Percentiles rank a stretch among this genome's conserved stretches.
Conservation (phyloP, 2,113 vertebrate genomes). For the Origma solitaria region DNA sequence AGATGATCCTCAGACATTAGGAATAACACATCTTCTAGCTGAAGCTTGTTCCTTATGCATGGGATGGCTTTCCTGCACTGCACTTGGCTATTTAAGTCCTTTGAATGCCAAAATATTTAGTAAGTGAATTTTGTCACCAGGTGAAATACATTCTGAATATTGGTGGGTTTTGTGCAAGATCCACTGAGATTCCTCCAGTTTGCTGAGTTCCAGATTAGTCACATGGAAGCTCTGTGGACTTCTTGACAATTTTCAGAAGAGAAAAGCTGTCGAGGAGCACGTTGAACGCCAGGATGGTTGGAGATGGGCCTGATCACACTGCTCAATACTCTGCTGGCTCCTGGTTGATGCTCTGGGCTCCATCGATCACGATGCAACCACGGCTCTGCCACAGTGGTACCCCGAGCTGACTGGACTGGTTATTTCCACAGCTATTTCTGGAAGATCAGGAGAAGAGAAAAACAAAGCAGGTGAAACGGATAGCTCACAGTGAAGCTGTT, state of each 20-base stretch:
- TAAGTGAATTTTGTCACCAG: background rate
- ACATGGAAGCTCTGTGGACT: background rate
- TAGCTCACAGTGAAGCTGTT: background rate
- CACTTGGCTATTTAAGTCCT: background rate
- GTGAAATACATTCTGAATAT: background rate
- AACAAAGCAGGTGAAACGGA: slow-evolving; percentile 45
- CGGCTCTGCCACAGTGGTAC: background rate
- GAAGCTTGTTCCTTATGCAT: background rate
- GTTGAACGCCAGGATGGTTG: background rate
- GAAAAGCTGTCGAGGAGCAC: background rate
- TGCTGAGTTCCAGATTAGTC: background rate
- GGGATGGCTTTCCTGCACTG: background rate
- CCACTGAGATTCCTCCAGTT: background rate
- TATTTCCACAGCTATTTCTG: background rate
- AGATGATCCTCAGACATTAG: background rate
- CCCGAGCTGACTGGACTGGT: background rate
- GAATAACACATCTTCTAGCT: background rate
- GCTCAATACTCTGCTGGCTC: background rate
- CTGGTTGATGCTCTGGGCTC: background rate
- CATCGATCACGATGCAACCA: background rate
- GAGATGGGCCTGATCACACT: background rate
- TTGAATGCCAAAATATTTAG: background rate
- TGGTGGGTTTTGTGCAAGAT: background rate
- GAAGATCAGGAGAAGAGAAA: slow-evolving; percentile 7
- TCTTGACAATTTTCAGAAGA: background rate